Evolutionary conservation across 2,888 invertebrate genomes (phyloP).

Genomic region (Drosophila cognata): DNA sequence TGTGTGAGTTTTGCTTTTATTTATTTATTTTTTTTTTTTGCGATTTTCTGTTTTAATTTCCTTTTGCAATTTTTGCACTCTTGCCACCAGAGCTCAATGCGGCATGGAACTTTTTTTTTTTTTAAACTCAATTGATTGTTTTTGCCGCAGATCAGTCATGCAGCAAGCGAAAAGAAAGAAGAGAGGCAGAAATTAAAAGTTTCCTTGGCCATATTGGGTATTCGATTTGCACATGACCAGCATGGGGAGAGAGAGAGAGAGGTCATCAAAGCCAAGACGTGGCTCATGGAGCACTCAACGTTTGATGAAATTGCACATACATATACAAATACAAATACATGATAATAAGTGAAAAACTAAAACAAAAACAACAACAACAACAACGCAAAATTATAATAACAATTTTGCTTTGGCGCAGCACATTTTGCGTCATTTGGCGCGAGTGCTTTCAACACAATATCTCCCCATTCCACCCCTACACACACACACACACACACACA

Average conservation of each 20-base stretch:
- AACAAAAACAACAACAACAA: conserved; percentile 25
- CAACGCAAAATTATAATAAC: conserved; percentile 58
- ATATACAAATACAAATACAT: conserved; percentile 20
- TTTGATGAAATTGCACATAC: conserved; percentile 27
- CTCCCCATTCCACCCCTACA: conserved; percentile 15
- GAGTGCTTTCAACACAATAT: conserved; percentile 58
- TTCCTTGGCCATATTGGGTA: not conserved
- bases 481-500: conserved; percentile 8
- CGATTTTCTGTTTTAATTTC: conserved; percentile 35
- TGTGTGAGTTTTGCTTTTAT: conserved; percentile 27
- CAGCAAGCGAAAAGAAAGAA: not conserved
- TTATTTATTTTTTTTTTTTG: not conserved
- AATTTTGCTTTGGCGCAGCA: conserved; percentile 62
- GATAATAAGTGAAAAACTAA: conserved; percentile 28
- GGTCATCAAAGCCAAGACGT: conserved; percentile 43
- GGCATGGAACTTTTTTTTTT: conserved; percentile 32
- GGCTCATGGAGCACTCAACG: conserved; percentile 26
- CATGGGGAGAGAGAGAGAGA: not conserved
- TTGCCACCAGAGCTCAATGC: conserved; percentile 42
- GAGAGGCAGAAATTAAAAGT: not conserved
- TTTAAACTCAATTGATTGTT: conserved; percentile 39
- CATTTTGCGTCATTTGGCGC: conserved; percentile 71
- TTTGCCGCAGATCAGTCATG: conserved; percentile 43
- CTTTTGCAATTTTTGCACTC: conserved; percentile 25
- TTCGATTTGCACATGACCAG: conserved; percentile 7